A percentile compares a stretch with the other conserved stretches of the same genome.
Conservation (phyloP, 1,140 invertebrate genomes). For the Zelostemma sp. region DNA sequence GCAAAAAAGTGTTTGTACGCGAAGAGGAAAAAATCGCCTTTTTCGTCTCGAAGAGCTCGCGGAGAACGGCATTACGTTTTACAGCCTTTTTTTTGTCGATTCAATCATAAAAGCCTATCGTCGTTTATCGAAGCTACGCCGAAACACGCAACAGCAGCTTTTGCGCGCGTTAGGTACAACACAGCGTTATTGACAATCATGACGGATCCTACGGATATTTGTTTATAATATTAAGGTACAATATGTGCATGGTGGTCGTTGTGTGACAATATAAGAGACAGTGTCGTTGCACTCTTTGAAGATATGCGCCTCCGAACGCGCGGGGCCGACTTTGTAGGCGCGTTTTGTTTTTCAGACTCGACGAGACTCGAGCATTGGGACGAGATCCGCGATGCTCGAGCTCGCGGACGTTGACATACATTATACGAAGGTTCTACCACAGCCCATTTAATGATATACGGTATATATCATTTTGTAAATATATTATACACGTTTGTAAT, state of each 20-base stretch:
- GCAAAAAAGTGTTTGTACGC: conserved; percentile 36
- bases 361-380: conserved; percentile 4
- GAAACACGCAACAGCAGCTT: conserved; percentile 28
- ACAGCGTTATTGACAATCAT: conserved; percentile 63
- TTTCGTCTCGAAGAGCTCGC: conserved; percentile 17
- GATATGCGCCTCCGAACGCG: conserved; percentile 50
- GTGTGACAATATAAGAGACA: conserved; percentile 56
- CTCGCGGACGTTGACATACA: conserved; percentile 34
- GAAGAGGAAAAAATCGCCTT: conserved; percentile 20
- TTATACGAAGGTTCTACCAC: conserved; percentile 66
- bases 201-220: conserved; percentile 58
- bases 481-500: conserved; percentile 50
- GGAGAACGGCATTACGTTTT: conserved; percentile 45
- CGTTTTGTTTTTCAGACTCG: conserved; percentile 7
- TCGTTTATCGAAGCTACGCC: conserved; percentile 19
- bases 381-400: not conserved
- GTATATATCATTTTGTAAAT: conserved; percentile 50
- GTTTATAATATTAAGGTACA: conserved; percentile 62
- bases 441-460: conserved; percentile 68
- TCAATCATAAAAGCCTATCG: conserved; percentile 16
- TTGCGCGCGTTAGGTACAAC: conserved; percentile 58
- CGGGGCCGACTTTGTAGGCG: conserved; percentile 1
- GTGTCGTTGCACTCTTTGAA: conserved; percentile 48
- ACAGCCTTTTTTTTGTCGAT: conserved; percentile 47
- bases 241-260: conserved; percentile 63